Evolutionary conservation across 2,888 invertebrate genomes (phyloP), one percentile per base, ranked within the genome.

Genomic region (Cheiracanthium punctorium): DNA sequence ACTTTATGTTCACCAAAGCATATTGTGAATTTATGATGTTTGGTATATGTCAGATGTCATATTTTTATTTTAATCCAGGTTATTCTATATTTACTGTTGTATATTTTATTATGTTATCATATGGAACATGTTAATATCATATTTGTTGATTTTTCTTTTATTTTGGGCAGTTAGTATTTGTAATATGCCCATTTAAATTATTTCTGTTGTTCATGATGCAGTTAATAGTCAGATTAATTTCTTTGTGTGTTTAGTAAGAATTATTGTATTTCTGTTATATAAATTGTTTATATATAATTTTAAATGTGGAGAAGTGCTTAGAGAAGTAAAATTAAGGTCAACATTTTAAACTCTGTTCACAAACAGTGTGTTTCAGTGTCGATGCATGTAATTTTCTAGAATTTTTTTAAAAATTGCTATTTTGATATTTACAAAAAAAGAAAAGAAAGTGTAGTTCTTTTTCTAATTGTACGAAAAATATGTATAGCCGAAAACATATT

Each of bases 41-140:
- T 43, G 43, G 20, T 43, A 33, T 72, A 65, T 72, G 72, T 58
- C 65, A 80, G 72, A 80, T 29, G 64, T 80, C 73, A 65, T 80
- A 64, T 48, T 37, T 79, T 58, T 58, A 79, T 71, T 67, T 67
- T 80, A 80, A 65, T 80, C 80, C 52, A 73, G 73, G 67, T 67
- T 24, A 58, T 43, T 76, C 20, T 76, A 41, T 76, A 67, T 76
- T 73, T 80, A 48, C 24, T 67, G 69, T 67, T 80, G 73, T 73
- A 73, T 43, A 65, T 80, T 64, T 80, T 72, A 43, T 67, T 33
- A 20, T 32, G 4, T 7, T 80, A 80, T 30, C 30, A 71, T 14
- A 41, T 73, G 48, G 72, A 65, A 72, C 41, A 33, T 24, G 73
- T 48, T 72, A 72, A 24, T 76, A 48, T 76, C 29, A 72, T 58